phyloP scores from a whole-genome alignment of 2,113 vertebrate genomes.

The Gyps fulvus region DNA sequence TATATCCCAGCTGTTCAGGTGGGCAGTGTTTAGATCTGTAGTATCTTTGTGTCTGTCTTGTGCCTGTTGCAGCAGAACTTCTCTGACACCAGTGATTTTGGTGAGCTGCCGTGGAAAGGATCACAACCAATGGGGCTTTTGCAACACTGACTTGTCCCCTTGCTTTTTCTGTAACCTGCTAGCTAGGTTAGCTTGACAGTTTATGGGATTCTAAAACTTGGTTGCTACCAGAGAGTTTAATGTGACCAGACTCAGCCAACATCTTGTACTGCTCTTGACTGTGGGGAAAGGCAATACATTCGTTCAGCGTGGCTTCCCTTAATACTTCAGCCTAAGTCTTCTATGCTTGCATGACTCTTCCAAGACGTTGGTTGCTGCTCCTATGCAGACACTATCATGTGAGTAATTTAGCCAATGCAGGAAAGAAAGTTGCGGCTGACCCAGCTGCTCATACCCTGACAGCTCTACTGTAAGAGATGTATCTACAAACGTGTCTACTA shows the following conservation, averaged over 20 bases:
- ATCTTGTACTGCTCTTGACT: background rate
- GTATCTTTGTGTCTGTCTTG: background rate
- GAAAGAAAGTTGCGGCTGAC: background rate
- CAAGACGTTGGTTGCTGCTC: background rate
- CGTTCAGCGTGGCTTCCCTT: background rate
- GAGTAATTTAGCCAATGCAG: background rate
- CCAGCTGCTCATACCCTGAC: background rate
- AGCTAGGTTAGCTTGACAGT: background rate
- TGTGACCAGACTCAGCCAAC: background rate
- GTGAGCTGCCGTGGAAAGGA: background rate
- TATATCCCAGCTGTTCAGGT: background rate
- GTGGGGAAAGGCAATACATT: background rate
- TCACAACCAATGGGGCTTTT: background rate
- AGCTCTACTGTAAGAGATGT: background rate
- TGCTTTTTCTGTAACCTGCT: background rate
- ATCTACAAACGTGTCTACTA: background rate
- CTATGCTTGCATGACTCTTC: background rate
- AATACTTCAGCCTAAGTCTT: background rate
- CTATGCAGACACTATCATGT: background rate
- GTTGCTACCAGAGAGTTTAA: background rate
- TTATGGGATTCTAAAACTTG: background rate
- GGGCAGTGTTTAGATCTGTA: background rate
- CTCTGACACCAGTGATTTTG: background rate
- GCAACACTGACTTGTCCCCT: background rate
- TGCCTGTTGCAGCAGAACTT: background rate